These are phyloP conservation scores for Hemiprocne comata DNA, from an alignment of 2,113 vertebrate species.

Conservation along the genomic window DNA sequence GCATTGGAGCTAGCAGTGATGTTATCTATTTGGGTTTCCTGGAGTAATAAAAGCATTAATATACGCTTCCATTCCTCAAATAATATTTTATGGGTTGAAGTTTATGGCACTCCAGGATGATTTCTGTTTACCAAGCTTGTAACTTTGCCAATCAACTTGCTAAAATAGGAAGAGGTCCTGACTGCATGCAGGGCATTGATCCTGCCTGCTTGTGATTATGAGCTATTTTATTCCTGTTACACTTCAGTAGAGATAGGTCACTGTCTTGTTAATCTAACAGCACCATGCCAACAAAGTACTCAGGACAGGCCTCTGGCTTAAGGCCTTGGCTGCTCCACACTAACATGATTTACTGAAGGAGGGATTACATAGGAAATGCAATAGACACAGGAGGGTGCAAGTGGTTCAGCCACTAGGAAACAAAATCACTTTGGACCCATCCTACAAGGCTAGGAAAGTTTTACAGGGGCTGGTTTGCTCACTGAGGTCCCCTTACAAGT, in stretches of 20 bases:
- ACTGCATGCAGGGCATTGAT: constrained; percentile 66
- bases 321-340: constrained; percentile 19
- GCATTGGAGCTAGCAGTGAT: not conserved
- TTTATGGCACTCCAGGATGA: constrained; percentile 44
- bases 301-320: constrained; percentile 18
- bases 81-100: constrained; percentile 52
- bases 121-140: constrained; percentile 64
- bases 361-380: constrained; percentile 36
- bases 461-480: not conserved
- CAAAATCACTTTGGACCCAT: not conserved
- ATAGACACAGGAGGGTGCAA: constrained; percentile 5
- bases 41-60: constrained; percentile 42
- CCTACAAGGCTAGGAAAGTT: not conserved
- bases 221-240: constrained; percentile 73
- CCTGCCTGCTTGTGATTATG: constrained; percentile 61
- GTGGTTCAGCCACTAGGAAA: not conserved
- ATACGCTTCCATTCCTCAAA: constrained; percentile 40
- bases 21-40: constrained; percentile 29
- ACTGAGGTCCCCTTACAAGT: not conserved
- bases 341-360: constrained; percentile 52
- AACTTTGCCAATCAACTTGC: constrained; percentile 74
- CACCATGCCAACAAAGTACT: constrained; percentile 46
- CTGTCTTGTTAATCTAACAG: constrained; percentile 66
- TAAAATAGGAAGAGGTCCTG: constrained; percentile 69
- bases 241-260: constrained; percentile 65